Base-by-base conservation (phyloP, 2,797 vertebrate species). In the Poeciliopsis paucimaculata region DNA sequence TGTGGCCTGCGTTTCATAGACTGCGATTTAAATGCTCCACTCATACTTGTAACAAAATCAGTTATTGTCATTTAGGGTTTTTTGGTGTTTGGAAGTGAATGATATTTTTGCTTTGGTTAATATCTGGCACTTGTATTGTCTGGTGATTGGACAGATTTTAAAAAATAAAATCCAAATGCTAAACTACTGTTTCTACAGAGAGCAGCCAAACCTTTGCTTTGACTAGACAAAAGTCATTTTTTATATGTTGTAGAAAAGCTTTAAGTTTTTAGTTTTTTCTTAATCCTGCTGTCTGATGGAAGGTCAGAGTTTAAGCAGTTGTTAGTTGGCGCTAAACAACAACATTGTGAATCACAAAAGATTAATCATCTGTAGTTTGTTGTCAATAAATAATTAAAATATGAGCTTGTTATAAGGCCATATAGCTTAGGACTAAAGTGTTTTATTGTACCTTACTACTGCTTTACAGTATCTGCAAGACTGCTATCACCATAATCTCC, bases 1-100 rank as follows among this genome's bases (percentile, higher is more conserved):
- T 31, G 10, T 31, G 5, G 11, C n/a, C 55, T 12, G n/a, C 31
- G 31, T 34, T 34, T 0, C 10, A 2, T 60, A 2, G 31, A 34
- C 31, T 34, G 31, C 31, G 31, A 34, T 34, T 60, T 55, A 18
- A 55, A 55, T 55, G 53, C 23, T 34, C 15, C 16, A 12, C n/a
- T 34, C 60, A 34, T 34, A 34, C 28, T 12, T 18, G 5, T 18
- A 31, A 7, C 2, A 8, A 16, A 57, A 28, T 73, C 55, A 20
- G 1, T 55, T 77, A 39, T 36, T 51, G 82, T 28, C 77, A 81
- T 55, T 83, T 47, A 43, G 72, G 60, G 2, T 5, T 28, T 45
- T 77, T 20, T 71, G 75, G 78, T 82, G 45, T 79, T 76, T 83
- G 43, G 20, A 46, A 6, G n/a, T 64, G 46, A 23, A 66, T 57